Base-by-base conservation (phyloP, 2,888 invertebrate genomes). In the Sarcophaga caerulescens region DNA sequence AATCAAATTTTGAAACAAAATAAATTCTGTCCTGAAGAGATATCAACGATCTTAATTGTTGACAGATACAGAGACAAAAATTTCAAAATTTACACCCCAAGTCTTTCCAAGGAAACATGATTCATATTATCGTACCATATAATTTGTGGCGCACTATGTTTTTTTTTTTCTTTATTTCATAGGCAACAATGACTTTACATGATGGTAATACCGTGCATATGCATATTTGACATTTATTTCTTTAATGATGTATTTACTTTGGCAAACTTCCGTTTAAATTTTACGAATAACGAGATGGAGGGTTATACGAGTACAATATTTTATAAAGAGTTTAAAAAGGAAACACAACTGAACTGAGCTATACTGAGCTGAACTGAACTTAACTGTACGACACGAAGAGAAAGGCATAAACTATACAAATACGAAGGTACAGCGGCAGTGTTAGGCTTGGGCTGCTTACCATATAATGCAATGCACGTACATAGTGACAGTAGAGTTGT, bases 201-300 rank as follows among this genome's bases (percentile, higher is more conserved):
- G 35, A 35, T 52, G 52, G 52, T 17, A 52, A 52, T 17, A 52
- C 12, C 57, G 63, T 71, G 60, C 76, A 66, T 66, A 60, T 76
- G 66, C 79, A 78, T 69, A 62, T 74, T 68, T 69, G 77, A 79
- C 79, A 73, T 76, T 81, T 81, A 81, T 85, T 81, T 85, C 81
- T 73, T 76, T 76, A 76, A 76, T 80, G 74, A 84, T 76, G 76
- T 80, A 80, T 76, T 80, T 77, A 77, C 62, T 81, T 81, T 71
- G 68, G 57, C 17, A 69, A 78, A 81, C 62, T 52, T 52, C 52
- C 52, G 12, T 52, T 52, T 17, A 52, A 52, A 52, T 52, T 47
- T 52, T 14, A 12, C 17, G 17, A 52, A 52, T 17, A 35, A 35
- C 8, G 35, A 8, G 35, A 35, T 35, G 35, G 35, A 8, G 35